These are phyloP conservation scores for Endomychus coccineus DNA, from an alignment of 2,888 invertebrate species.

Conservation along the genomic window DNA sequence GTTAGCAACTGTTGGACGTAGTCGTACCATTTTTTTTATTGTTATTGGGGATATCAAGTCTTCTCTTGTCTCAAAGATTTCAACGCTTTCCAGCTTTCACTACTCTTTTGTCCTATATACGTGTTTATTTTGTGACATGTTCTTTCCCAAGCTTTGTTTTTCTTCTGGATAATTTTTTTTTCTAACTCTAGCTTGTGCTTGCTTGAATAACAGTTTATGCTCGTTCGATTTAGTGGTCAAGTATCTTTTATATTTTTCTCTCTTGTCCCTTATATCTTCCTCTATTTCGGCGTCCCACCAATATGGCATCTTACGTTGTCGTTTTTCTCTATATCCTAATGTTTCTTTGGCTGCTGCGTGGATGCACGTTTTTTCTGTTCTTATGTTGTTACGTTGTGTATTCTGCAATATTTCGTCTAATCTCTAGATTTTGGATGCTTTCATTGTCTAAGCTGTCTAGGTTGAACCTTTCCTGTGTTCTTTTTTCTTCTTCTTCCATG, in stretches of 20 bases:
- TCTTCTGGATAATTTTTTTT: slow-evolving; percentile 2
- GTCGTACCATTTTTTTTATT: slow-evolving; percentile 3
- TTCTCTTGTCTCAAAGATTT: slow-evolving; percentile 5
- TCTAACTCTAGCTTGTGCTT: background rate
- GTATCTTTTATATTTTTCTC: slow-evolving; percentile 4
- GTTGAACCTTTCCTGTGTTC: slow-evolving; percentile 4
- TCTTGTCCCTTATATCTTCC: slow-evolving; percentile 3
- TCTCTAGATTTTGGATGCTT: too few relatives aligned
- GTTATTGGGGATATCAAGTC: slow-evolving; percentile 4
- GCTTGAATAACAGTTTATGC: slow-evolving; percentile 4
- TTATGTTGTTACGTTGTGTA: too few relatives aligned
- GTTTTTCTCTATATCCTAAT: slow-evolving; percentile 1
- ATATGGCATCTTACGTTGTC: slow-evolving; percentile 2
- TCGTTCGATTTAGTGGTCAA: slow-evolving; percentile 3
- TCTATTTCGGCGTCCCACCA: slow-evolving; percentile 4
- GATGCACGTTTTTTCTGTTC: slow-evolving; percentile 6
- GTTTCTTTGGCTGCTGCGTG: slow-evolving; percentile 4
- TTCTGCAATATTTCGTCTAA: too few relatives aligned
- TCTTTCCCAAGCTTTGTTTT: slow-evolving; percentile 7
- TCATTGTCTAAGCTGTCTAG: too few relatives aligned
- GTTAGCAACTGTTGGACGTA: background rate
- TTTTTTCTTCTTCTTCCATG: background rate
- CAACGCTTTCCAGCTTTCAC: slow-evolving; percentile 4
- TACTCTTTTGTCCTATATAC: slow-evolving; percentile 3
- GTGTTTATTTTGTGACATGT: slow-evolving; percentile 5